Evolutionary conservation across 2,113 vertebrate genomes (phyloP).

Genomic region (Aspiorhynchus laticeps): DNA sequence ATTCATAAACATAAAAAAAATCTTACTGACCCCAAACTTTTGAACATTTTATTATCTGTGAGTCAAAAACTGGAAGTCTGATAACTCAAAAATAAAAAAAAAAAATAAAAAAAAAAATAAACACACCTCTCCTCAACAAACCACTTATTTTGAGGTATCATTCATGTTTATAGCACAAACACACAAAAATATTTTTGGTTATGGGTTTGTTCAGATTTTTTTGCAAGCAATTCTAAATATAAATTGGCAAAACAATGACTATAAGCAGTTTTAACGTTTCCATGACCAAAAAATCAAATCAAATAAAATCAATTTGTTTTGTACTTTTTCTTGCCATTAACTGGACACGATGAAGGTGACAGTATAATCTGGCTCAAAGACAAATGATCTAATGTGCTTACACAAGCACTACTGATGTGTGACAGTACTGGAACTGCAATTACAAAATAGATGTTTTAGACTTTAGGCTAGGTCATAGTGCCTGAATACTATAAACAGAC

Average conservation of each 20-base stretch:
- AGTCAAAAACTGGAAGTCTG: no score
- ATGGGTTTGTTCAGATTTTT: neutral
- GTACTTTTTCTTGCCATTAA: neutral
- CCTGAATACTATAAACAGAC: slow-evolving; percentile 54
- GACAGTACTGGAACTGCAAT: slow-evolving; percentile 56
- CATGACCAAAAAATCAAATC: neutral
- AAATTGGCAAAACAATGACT: neutral
- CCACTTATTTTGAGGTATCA: neutral
- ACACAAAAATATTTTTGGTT: no score
- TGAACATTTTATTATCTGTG: no score
- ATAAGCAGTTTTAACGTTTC: neutral
- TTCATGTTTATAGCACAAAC: neutral
- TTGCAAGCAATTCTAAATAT: neutral
- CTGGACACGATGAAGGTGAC: slow-evolving; percentile 40
- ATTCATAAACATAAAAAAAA: no score
- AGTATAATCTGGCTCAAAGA: slow-evolving; percentile 42
- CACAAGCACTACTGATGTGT: slow-evolving; percentile 52
- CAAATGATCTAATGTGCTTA: slow-evolving; percentile 50
- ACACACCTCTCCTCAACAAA: neutral
- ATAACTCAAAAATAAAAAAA: neutral
- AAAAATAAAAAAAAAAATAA: no score
- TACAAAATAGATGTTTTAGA: slow-evolving; percentile 44
- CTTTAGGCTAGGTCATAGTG: slow-evolving; percentile 43
- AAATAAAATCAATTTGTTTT: slow-evolving; percentile 28
- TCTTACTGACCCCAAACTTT: no score